phyloP scores from a whole-genome alignment of 2,888 invertebrate genomes.

The Shargacucullia verbasci region DNA sequence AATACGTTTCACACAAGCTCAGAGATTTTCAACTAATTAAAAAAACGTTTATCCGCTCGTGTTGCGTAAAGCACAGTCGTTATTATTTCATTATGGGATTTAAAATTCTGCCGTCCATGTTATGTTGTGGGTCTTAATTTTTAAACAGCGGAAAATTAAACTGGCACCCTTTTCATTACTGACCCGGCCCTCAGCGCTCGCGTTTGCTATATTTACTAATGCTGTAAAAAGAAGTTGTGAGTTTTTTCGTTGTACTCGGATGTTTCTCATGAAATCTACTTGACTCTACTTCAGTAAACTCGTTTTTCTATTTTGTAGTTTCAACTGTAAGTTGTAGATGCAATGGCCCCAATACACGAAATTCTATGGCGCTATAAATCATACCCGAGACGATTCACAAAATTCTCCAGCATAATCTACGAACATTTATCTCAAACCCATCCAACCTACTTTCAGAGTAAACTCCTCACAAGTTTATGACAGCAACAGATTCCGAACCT shows the following conservation, averaged over 20 bases:
- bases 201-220: not conserved
- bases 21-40: constrained; percentile 31
- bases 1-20: constrained; percentile 26
- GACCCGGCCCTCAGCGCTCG: too few species aligned
- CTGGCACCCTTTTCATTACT: not conserved
- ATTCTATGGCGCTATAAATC: too few species aligned
- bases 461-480: constrained; percentile 13
- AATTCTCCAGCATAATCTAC: not conserved
- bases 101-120: not conserved
- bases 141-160: not conserved
- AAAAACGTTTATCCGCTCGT: constrained; percentile 6
- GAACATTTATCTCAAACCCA: constrained; percentile 15
- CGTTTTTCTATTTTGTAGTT: too few species aligned
- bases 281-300: too few species aligned
- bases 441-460: constrained; percentile 23
- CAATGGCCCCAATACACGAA: too few species aligned
- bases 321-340: too few species aligned
- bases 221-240: too few species aligned
- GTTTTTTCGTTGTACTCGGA: too few species aligned
- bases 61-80: constrained; percentile 5
- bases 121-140: constrained; percentile 1
- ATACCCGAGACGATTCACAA: too few species aligned
- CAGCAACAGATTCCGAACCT: constrained; percentile 14
- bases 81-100: constrained; percentile 25
- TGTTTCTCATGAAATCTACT: too few species aligned